A percentile compares a stretch with the other conserved stretches of the same genome.
Conservation (phyloP, 2,797 vertebrate genomes). For the Triplophysa yarkandensis region DNA sequence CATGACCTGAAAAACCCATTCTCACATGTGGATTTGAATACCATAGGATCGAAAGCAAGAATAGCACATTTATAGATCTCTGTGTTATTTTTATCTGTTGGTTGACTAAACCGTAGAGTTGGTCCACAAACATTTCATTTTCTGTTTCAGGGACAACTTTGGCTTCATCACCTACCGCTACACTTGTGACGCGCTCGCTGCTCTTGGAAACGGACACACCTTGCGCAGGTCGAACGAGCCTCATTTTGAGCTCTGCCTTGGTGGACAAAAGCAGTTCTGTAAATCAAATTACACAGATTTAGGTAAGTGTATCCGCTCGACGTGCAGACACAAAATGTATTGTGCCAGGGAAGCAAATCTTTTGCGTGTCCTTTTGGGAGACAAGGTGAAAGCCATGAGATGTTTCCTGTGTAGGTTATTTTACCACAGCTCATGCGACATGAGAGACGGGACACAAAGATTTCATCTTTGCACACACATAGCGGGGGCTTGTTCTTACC, state of each 20-base stretch:
- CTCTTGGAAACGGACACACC: slow-evolving; percentile 97
- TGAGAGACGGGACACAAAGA: background rate
- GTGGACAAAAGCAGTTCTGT: slow-evolving; percentile 93
- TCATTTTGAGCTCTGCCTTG: slow-evolving; percentile 97
- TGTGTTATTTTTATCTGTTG: slow-evolving; percentile 73
- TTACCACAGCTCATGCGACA: background rate
- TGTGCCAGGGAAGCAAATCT: background rate
- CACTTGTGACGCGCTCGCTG: slow-evolving; percentile 96
- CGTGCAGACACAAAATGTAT: slow-evolving; percentile 23
- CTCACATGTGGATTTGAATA: slow-evolving; percentile 35
- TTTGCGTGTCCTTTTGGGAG: no score
- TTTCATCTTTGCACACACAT: background rate
- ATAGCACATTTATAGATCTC: slow-evolving; percentile 68
- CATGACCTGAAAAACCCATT: background rate
- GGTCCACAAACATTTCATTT: slow-evolving; percentile 42
- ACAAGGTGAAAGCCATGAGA: slow-evolving; percentile 20
- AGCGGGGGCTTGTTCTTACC: background rate
- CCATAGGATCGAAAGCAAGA: slow-evolving; percentile 43
- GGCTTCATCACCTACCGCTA: slow-evolving; percentile 99
- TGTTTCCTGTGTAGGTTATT: background rate
- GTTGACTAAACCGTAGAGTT: slow-evolving; percentile 4
- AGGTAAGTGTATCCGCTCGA: slow-evolving; percentile 81
- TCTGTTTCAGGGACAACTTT: slow-evolving; percentile 89
- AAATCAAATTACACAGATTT: slow-evolving; percentile 99
- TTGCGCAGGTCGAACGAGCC: slow-evolving; percentile 91